These are phyloP conservation scores for Threskiornis aethiopicus DNA, from an alignment of 2,797 vertebrate genomes.

Conservation along the genomic window DNA sequence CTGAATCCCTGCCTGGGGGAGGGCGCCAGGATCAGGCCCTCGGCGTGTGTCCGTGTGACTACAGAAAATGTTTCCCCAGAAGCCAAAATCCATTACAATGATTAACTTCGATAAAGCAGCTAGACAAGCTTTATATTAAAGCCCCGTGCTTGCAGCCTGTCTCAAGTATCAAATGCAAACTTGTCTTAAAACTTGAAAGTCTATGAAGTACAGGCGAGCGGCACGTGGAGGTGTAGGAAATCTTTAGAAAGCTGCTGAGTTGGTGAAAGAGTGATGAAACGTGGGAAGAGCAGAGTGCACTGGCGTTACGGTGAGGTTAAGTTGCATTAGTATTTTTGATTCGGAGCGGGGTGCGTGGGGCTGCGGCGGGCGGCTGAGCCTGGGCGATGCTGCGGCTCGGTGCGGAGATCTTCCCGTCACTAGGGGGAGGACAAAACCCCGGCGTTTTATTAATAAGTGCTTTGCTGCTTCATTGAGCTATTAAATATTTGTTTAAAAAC, in stretches of 20 bases:
- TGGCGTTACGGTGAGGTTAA: rapidly evolving
- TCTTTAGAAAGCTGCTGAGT: neutral
- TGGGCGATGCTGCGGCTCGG: neutral
- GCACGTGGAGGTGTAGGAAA: rapidly evolving
- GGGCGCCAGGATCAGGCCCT: neutral
- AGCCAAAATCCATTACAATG: neutral
- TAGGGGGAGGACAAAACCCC: conserved; percentile 13
- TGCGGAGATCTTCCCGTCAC: neutral
- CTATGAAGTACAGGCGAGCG: rapidly evolving
- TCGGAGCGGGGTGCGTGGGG: neutral
- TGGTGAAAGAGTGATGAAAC: neutral
- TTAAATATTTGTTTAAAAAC: neutral
- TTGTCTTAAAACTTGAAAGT: neutral
- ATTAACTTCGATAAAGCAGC: neutral
- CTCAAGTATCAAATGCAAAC: rapidly evolving
- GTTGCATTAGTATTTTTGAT: neutral
- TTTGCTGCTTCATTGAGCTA: neutral
- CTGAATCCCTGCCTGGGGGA: neutral
- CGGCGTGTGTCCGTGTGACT: rapidly evolving
- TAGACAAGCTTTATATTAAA: neutral
- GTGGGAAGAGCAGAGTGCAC: rapidly evolving
- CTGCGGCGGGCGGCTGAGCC: rapidly evolving
- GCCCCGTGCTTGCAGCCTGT: neutral
- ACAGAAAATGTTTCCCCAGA: neutral
- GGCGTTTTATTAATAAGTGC: rapidly evolving